Evolutionary conservation across 53 echinoderm and acorn worm species (phyloP).

Genomic region (Crossaster papposus): DNA sequence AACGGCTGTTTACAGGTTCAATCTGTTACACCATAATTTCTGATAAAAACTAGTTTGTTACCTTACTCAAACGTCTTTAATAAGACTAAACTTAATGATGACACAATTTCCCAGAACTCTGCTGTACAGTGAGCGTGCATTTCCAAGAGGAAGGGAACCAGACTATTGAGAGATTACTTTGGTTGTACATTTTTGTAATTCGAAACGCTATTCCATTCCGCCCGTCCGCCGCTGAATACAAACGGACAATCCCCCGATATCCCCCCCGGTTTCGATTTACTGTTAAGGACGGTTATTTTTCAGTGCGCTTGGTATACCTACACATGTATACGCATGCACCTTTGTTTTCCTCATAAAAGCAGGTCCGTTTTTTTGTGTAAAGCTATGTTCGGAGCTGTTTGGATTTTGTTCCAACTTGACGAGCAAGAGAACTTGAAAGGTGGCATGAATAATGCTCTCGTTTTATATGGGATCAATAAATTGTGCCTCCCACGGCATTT

Average conservation of each 20-base stretch:
- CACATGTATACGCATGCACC: background rate
- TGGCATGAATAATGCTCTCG: background rate
- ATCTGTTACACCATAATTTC: background rate
- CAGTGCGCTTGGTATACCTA: background rate
- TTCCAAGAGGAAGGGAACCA: background rate
- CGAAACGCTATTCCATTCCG: conserved; percentile 28
- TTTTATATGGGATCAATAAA: background rate
- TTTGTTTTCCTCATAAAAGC: background rate
- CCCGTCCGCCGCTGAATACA: background rate
- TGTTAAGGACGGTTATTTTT: background rate
- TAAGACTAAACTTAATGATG: background rate
- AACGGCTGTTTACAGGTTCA: background rate
- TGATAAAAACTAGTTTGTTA: background rate
- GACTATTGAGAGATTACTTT: background rate
- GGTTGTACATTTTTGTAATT: too few relatives aligned
- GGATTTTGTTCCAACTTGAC: background rate
- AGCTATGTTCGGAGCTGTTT: background rate
- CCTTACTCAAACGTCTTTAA: background rate
- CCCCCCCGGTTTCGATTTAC: background rate
- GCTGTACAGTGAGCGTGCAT: background rate
- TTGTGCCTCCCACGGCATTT: background rate
- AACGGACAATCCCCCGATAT: conserved; percentile 6
- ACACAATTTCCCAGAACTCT: background rate
- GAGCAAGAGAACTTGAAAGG: background rate
- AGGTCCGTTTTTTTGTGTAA: background rate